Evolutionary conservation across 2,113 vertebrate genomes (phyloP).

Genomic region (Grammomys dolichurus): DNA sequence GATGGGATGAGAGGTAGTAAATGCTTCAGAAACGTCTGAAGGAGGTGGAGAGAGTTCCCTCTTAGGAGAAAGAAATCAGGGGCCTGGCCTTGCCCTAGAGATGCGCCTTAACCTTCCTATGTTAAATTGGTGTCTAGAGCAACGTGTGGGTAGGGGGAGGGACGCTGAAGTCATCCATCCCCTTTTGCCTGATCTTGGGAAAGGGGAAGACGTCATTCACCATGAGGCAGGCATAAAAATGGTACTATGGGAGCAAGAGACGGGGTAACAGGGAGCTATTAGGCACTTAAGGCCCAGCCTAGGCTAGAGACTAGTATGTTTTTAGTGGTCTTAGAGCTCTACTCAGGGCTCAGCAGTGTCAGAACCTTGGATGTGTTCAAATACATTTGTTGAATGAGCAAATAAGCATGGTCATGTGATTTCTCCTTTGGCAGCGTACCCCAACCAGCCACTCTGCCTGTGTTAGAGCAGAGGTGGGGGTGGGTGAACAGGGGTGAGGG

Average conservation of each 20-base stretch:
- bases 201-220: not conserved
- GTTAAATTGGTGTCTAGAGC: constrained; percentile 1
- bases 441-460: not conserved
- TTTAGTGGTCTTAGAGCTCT: not conserved
- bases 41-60: not conserved
- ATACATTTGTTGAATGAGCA: not conserved
- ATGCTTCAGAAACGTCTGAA: not conserved
- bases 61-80: not conserved
- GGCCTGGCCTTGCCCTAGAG: not conserved
- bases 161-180: constrained; percentile 23
- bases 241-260: not conserved
- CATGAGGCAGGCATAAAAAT: not conserved
- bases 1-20: not conserved
- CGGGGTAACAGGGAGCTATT: not conserved
- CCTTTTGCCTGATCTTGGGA: not conserved
- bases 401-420: not conserved
- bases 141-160: not conserved
- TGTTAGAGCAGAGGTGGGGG: not conserved
- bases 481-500: not conserved
- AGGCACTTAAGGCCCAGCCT: not conserved
- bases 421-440: not conserved
- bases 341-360: not conserved
- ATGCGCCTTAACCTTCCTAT: not conserved
- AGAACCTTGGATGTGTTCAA: constrained; percentile 20
- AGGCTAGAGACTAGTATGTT: not conserved